Conservation (phyloP, 2,888 invertebrate species). For the Hirtodrosophila histrioides region DNA sequence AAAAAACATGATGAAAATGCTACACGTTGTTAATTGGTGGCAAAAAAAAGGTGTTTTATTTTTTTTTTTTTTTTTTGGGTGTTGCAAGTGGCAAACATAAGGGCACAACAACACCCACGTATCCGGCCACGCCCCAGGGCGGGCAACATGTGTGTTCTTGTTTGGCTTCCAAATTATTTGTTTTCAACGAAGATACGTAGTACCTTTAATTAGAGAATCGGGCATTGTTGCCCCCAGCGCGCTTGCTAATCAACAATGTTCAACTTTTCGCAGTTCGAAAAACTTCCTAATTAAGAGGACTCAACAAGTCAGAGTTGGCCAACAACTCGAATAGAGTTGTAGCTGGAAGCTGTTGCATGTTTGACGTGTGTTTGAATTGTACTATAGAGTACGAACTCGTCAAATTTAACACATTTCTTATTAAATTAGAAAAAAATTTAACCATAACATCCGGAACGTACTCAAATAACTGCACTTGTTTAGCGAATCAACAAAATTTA, state of each 20-base stretch:
- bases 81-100: conserved; percentile 35
- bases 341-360: conserved; percentile 22
- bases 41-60: conserved; percentile 41
- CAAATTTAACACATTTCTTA: no score
- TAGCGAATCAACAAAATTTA: no score
- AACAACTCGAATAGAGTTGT: conserved; percentile 15
- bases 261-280: conserved; percentile 50
- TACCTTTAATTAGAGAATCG: conserved; percentile 61
- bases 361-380: neutral
- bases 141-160: conserved; percentile 26
- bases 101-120: conserved; percentile 21
- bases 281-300: conserved; percentile 57
- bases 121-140: conserved; percentile 7
- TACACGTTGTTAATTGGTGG: conserved; percentile 50
- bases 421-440: no score
- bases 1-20: conserved; percentile 16
- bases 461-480: no score
- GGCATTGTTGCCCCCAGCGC: conserved; percentile 35
- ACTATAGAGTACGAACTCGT: no score
- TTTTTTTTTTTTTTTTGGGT: conserved; percentile 22
- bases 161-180: conserved; percentile 41
- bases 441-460: no score
- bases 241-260: conserved; percentile 51
- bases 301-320: conserved; percentile 21
- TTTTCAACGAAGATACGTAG: conserved; percentile 27